phyloP scores from a whole-genome alignment of 2,888 invertebrate genomes.

The Eupithecia tripunctaria region DNA sequence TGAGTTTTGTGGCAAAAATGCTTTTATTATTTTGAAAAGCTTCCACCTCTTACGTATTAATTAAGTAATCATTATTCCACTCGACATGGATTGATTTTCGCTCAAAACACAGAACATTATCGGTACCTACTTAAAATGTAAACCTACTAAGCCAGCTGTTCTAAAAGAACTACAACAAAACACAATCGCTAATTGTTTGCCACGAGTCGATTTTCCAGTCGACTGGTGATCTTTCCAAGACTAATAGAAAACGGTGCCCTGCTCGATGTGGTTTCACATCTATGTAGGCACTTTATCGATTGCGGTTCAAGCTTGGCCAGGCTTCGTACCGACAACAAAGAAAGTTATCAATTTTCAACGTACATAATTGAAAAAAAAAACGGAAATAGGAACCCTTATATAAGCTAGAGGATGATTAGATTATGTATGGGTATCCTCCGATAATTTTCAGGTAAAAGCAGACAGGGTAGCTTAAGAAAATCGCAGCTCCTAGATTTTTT shows the following conservation, averaged over 20 bases:
- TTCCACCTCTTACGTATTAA: not conserved
- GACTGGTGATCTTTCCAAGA: slow-evolving; percentile 41
- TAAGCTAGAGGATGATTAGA: no score
- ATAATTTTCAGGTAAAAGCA: not conserved
- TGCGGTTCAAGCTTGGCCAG: slow-evolving; percentile 11
- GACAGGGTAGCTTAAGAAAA: no score
- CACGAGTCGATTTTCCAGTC: slow-evolving; percentile 45
- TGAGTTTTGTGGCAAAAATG: not conserved
- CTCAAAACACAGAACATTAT: not conserved
- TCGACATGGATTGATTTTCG: not conserved
- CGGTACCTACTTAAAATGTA: not conserved
- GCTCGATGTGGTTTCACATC: slow-evolving; percentile 24
- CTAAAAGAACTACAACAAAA: slow-evolving; percentile 19
- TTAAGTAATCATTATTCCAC: not conserved
- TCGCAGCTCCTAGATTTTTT: no score
- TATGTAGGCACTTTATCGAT: slow-evolving; percentile 23
- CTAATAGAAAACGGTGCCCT: slow-evolving; percentile 21
- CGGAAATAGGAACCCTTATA: no score
- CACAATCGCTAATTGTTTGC: slow-evolving; percentile 47
- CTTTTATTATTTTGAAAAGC: not conserved
- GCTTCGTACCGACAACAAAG: not conserved
- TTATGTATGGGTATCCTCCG: no score
- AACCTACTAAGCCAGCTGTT: not conserved
- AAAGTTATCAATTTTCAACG: not conserved
- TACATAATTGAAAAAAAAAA: not conserved